Base-by-base conservation (phyloP, 2,113 vertebrate species). In the Crotalus viridis region DNA sequence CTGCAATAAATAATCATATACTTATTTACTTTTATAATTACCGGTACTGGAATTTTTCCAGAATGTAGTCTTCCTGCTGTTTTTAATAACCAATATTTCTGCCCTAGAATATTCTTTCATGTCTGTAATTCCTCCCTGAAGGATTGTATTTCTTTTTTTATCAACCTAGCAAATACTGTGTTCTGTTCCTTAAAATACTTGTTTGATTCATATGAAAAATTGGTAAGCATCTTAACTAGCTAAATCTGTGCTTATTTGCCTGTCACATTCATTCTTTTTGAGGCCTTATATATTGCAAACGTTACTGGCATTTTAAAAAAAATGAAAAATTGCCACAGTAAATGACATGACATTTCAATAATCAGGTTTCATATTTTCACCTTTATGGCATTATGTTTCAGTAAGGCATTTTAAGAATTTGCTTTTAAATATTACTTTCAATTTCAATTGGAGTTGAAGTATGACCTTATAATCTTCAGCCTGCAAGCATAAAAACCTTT, bases 121-220 rank as follows among this genome's bases (percentile, higher is more conserved):
- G 96, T 96, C 98, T 98, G 95, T 98, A 95, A 46, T 97, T 97
- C 13, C 10, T 98, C 95, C 74, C 97, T 98, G 90, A 98, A 98
- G 0, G 97, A 98, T 97, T 97, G 98, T 54, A 24, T 88, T 61
- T 97, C 26, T 97, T 95, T 97, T 87, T 96, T 90, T 15, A 95
- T 93, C 12, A 97, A 92, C 96, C 97, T 96, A 90, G 93, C 98
- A 94, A 97, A 97, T 64, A 64, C 15, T 51, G 46, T 5, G 33
- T 52, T 52, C 17, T 33, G 22, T 85, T 85, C 19, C 51, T 48
- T 85, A 57, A 97, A 98, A 85, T 97, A 26, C 26, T 28, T 81
- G 74, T 28, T 57, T 12, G 39, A 22, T 69, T 64, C 48, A 51
- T 96, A 96, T 24, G 95, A 89, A n/a, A 55, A 55, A 88, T 74